These are phyloP conservation scores for Meliscaeva auricollis DNA, from an alignment of 2,888 invertebrate species.

Conservation along the genomic window DNA sequence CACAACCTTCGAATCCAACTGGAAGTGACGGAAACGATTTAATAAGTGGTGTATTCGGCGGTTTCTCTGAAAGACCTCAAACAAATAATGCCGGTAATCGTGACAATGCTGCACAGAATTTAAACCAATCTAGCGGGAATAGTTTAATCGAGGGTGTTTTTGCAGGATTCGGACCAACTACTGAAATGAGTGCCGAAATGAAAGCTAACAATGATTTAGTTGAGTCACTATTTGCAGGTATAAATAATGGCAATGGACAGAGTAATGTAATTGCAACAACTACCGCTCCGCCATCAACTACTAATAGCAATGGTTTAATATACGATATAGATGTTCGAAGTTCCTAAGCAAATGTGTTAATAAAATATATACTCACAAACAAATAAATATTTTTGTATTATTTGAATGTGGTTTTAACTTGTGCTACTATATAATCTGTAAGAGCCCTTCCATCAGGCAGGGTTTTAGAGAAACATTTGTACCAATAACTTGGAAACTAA, in stretches of 20 bases:
- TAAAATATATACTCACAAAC: not conserved
- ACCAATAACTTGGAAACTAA: too few species aligned
- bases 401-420: too few species aligned
- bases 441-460: too few species aligned
- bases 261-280: not conserved
- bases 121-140: not conserved
- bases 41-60: too few species aligned
- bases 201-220: constrained; percentile 36
- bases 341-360: not conserved
- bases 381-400: not conserved
- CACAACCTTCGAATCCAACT: not conserved
- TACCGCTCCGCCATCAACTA: constrained; percentile 42
- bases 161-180: not conserved
- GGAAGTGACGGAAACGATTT: not conserved
- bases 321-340: constrained; percentile 67
- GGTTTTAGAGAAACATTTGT: too few species aligned
- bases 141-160: not conserved
- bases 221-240: constrained; percentile 29
- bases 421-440: too few species aligned
- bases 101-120: not conserved
- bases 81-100: not conserved
- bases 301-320: constrained; percentile 59
- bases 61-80: not conserved
- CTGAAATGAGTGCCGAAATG: not conserved
- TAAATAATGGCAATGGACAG: not conserved